Percentiles rank a stretch among this genome's conserved stretches.
phyloP scores from a whole-genome alignment of 2,113 vertebrate species.

The Microtus richardsoni region DNA sequence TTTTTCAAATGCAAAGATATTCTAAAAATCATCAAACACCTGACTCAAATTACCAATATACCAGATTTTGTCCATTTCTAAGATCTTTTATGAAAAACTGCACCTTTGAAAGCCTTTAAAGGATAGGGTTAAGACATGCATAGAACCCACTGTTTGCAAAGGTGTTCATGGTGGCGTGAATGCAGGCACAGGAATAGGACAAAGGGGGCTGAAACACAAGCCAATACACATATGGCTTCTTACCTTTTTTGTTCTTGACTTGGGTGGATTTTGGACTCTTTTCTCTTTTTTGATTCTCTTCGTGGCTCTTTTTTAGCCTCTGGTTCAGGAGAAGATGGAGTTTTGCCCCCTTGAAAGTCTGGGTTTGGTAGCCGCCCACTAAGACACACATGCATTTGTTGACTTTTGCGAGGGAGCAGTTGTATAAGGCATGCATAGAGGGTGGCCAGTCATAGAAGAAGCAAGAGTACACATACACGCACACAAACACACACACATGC shows the following conservation, averaged over 20 bases:
- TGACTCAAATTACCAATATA: slow-evolving; percentile 48
- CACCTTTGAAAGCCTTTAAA: not conserved
- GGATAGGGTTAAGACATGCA: not conserved
- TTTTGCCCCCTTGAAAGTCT: slow-evolving; percentile 88
- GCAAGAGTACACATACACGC: slow-evolving; percentile 61
- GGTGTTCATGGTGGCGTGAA: not conserved
- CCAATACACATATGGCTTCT: slow-evolving; percentile 81
- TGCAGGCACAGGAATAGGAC: not conserved
- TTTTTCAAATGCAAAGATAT: slow-evolving; percentile 51
- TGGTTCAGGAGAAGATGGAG: slow-evolving; percentile 86
- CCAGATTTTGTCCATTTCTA: not conserved
- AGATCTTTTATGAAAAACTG: slow-evolving; percentile 29
- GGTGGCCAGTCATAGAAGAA: slow-evolving; percentile 89
- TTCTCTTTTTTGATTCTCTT: slow-evolving; percentile 97
- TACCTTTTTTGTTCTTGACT: slow-evolving; percentile 93
- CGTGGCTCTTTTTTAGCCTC: slow-evolving; percentile 94
- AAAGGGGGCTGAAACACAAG: slow-evolving; percentile 40
- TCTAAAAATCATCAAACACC: slow-evolving; percentile 47
- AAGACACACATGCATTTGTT: slow-evolving; percentile 90
- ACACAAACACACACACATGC: slow-evolving; percentile 69
- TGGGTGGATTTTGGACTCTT: slow-evolving; percentile 91
- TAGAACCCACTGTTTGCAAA: slow-evolving; percentile 41
- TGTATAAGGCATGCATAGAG: slow-evolving; percentile 88
- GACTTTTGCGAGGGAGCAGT: slow-evolving; percentile 92
- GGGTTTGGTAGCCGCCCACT: slow-evolving; percentile 89